These are phyloP conservation scores for Zalophus californianus DNA, from an alignment of 2,797 vertebrate genomes.

Conservation along the genomic window DNA sequence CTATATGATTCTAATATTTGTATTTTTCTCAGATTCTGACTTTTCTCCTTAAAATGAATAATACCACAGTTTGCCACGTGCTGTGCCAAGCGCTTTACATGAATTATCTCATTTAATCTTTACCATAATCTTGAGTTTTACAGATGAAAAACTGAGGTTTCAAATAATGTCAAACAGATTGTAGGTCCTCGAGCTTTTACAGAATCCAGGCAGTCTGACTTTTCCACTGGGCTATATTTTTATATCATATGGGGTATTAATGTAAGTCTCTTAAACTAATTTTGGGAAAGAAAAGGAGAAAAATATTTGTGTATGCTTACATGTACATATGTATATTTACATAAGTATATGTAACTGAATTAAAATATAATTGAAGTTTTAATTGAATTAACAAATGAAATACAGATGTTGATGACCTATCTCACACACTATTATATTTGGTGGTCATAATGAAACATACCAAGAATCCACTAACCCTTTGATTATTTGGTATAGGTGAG, in stretches of 20 bases:
- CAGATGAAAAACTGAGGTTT: not conserved
- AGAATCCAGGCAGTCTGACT: not conserved
- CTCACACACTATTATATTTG: not conserved
- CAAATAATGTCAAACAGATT: not conserved
- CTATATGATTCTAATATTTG: not conserved
- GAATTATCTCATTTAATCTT: constrained; percentile 46
- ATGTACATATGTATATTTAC: not conserved
- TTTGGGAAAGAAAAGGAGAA: constrained; percentile 34
- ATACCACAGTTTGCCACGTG: not conserved
- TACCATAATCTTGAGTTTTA: constrained; percentile 20
- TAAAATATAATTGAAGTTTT: constrained; percentile 3
- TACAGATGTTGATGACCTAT: not conserved
- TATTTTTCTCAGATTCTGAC: constrained; percentile 1
- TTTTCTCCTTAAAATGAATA: constrained; percentile 57
- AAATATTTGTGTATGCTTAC: not conserved
- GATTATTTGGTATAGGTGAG: not conserved
- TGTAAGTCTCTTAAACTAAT: constrained; percentile 44
- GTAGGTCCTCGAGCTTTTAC: not conserved
- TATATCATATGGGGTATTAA: not conserved
- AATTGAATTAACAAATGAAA: constrained; percentile 37
- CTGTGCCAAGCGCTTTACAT: not conserved
- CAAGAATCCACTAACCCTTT: not conserved
- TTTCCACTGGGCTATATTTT: not conserved
- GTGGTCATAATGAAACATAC: constrained; percentile 5
- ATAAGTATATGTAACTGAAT: not conserved